A percentile compares a stretch with the other conserved stretches of the same genome.
phyloP scores from a whole-genome alignment of 1,140 invertebrate species.

The Antheraea pernyi region DNA sequence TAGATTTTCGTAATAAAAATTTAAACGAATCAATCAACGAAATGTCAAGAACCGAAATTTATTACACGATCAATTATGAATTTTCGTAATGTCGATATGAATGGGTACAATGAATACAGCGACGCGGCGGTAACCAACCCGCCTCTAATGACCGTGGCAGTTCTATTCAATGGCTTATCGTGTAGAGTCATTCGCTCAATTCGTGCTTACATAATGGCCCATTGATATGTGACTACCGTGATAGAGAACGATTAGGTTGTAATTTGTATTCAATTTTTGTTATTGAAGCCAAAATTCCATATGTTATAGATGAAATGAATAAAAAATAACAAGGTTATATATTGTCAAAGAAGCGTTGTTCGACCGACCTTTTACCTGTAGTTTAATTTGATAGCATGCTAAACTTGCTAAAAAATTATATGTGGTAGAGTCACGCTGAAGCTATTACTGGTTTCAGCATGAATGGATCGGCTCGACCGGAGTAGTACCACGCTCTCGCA shows the following conservation, averaged over 20 bases:
- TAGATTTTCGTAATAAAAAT: neutral
- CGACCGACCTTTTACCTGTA: no score
- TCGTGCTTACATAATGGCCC: neutral
- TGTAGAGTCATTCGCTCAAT: neutral
- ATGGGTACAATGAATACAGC: neutral
- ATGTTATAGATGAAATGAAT: no score
- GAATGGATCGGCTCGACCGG: no score
- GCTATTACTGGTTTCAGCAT: no score
- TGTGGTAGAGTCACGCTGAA: no score
- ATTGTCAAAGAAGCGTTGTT: no score
- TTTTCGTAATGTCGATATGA: neutral
- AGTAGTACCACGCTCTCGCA: no score
- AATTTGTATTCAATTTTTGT: neutral
- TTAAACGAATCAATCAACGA: neutral
- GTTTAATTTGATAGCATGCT: no score
- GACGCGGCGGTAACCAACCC: neutral
- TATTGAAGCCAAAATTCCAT: no score
- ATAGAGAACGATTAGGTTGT: neutral
- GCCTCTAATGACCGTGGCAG: neutral
- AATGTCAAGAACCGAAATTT: neutral
- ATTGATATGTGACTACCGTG: neutral
- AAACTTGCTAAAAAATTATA: no score
- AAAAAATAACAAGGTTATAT: no score
- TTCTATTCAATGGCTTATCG: neutral
- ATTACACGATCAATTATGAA: constrained; percentile 3